Conservation (phyloP, 2,113 vertebrate species). For the Ageneiosus marmoratus region DNA sequence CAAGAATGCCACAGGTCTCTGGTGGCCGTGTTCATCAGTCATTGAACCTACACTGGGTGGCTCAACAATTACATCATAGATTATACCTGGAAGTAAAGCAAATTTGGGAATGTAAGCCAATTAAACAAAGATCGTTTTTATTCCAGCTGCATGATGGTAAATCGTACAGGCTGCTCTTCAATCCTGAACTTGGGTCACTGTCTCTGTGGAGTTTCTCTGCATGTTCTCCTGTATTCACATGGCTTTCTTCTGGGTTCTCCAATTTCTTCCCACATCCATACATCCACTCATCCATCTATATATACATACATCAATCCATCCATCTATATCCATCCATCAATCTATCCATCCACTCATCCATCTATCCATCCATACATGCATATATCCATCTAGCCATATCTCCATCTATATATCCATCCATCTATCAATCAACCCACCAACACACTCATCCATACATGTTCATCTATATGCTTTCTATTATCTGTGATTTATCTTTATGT, state of each 20-base stretch:
- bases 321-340: no score
- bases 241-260: not conserved
- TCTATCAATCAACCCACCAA: no score
- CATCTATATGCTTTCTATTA: not conserved
- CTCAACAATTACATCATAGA: slow-evolving; percentile 98
- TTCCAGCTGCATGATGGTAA: not conserved
- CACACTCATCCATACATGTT: no score
- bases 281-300: no score
- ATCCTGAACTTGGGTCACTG: not conserved
- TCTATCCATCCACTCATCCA: no score
- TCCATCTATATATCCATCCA: no score
- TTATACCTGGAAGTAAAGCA: slow-evolving; percentile 80
- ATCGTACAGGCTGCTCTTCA: not conserved
- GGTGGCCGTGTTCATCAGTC: slow-evolving; percentile 97
- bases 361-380: no score
- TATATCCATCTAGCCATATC: no score
- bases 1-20: slow-evolving; percentile 94
- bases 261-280: not conserved
- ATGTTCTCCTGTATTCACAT: not conserved
- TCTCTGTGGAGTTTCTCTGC: not conserved
- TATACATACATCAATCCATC: no score
- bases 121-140: not conserved
- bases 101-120: not conserved
- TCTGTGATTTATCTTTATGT: not conserved
- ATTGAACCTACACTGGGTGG: slow-evolving; percentile 97